Evolutionary conservation across 2,113 vertebrate species (phyloP).

Genomic region (Harpagus bidentatus): DNA sequence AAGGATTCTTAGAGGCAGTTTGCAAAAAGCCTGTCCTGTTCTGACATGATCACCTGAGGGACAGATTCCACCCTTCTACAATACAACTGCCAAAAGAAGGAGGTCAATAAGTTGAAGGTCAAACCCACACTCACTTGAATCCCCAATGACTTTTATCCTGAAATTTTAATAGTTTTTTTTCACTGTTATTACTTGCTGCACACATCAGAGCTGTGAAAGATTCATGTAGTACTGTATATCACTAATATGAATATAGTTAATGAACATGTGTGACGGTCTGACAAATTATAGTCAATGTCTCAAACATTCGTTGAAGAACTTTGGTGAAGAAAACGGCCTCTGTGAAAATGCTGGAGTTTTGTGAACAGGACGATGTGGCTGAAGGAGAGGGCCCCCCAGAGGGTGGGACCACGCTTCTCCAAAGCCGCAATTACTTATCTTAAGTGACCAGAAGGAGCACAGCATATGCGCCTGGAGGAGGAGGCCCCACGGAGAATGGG

Average conservation of each 20-base stretch:
- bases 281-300: too few relatives aligned
- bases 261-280: too few relatives aligned
- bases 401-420: too few relatives aligned
- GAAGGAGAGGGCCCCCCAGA: too few relatives aligned
- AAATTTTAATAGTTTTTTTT: neutral
- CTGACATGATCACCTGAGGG: neutral
- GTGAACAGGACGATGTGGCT: too few relatives aligned
- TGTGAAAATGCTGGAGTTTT: too few relatives aligned
- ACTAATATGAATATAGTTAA: neutral
- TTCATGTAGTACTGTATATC: neutral
- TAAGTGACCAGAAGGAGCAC: too few relatives aligned
- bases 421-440: too few relatives aligned
- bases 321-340: too few relatives aligned
- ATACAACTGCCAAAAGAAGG: neutral
- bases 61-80: neutral
- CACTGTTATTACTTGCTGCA: neutral
- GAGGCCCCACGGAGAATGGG: too few relatives aligned
- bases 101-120: neutral
- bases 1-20: neutral
- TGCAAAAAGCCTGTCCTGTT: neutral
- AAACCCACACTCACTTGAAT: neutral
- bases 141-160: neutral
- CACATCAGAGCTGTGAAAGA: neutral
- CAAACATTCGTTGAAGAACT: too few relatives aligned
- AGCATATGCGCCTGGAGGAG: too few relatives aligned